Percentiles rank a stretch among this genome's conserved stretches.
These are phyloP conservation scores for Psittacus erithacus DNA, from an alignment of 2,113 vertebrate genomes.

Conservation along the genomic window DNA sequence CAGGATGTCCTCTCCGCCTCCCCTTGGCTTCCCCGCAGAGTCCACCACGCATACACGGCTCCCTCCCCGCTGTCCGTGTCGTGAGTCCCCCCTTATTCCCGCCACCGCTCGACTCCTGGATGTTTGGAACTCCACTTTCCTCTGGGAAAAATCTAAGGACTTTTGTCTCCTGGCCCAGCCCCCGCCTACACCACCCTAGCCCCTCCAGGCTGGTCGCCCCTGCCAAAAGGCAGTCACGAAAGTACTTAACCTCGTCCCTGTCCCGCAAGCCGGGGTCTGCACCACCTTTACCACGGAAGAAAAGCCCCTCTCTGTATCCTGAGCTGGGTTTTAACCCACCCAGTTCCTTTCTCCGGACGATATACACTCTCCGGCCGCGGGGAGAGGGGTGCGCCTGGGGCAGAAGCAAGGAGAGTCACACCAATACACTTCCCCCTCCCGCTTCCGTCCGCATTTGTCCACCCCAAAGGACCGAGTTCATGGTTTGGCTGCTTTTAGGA, in stretches of 20 bases:
- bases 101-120: background rate
- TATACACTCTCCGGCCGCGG: fast-evolving
- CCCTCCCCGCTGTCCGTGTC: background rate
- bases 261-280: background rate
- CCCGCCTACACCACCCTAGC: background rate
- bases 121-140: background rate
- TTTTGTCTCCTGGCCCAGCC: background rate
- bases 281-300: background rate
- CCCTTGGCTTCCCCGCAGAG: background rate
- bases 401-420: background rate
- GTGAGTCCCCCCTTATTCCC: background rate
- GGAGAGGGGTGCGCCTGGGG: background rate
- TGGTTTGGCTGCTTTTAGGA: background rate
- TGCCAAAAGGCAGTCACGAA: background rate
- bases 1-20: background rate
- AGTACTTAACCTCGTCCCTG: background rate
- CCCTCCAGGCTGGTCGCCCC: too few species aligned
- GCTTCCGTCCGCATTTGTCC: fast-evolving
- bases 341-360: fast-evolving
- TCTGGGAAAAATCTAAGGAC: background rate
- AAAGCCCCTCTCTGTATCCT: background rate
- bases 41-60: background rate
- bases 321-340: background rate
- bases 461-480: fast-evolving
- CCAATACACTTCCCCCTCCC: background rate